These are phyloP conservation scores for Archips xylosteana DNA, from an alignment of 2,888 invertebrate genomes.

Conservation along the genomic window DNA sequence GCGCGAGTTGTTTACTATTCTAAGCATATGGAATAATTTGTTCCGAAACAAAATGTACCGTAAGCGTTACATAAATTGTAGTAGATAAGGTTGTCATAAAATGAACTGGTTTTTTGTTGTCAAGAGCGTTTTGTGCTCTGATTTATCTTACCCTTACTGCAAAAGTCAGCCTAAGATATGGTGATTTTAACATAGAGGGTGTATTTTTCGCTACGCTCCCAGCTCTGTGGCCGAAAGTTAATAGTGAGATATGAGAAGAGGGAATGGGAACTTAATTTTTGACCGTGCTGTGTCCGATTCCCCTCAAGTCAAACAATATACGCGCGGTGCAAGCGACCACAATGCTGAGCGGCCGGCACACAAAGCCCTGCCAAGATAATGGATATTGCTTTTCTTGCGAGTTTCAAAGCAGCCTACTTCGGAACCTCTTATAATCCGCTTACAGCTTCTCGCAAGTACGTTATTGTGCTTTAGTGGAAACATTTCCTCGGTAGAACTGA, in stretches of 20 bases:
- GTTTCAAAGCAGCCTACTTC: conserved; percentile 83
- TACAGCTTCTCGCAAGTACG: conserved; percentile 76
- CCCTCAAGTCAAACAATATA: conserved; percentile 64
- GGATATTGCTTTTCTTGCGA: conserved; percentile 84
- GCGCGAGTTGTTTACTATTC: conserved; percentile 4
- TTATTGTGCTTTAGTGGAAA: conserved; percentile 77
- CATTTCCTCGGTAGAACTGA: conserved; percentile 63
- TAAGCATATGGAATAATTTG: conserved; percentile 7
- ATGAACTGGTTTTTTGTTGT: not conserved
- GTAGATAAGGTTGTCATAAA: not conserved
- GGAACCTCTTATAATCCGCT: conserved; percentile 83
- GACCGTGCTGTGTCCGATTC: conserved; percentile 52
- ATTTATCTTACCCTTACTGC: not conserved
- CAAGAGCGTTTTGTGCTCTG: not conserved
- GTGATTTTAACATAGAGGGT: not conserved
- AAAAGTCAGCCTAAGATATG: not conserved
- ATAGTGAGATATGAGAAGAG: conserved; percentile 16
- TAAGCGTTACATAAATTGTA: not conserved
- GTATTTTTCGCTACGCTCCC: not conserved
- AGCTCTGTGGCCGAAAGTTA: conserved; percentile 14
- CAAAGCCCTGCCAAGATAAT: conserved; percentile 80
- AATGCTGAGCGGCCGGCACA: conserved; percentile 71
- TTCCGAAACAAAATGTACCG: not conserved
- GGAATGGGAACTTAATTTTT: conserved; percentile 48
- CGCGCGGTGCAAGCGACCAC: conserved; percentile 66